Base-by-base conservation (phyloP, 2,888 invertebrate genomes). In the Parascotia fuliginaria region DNA sequence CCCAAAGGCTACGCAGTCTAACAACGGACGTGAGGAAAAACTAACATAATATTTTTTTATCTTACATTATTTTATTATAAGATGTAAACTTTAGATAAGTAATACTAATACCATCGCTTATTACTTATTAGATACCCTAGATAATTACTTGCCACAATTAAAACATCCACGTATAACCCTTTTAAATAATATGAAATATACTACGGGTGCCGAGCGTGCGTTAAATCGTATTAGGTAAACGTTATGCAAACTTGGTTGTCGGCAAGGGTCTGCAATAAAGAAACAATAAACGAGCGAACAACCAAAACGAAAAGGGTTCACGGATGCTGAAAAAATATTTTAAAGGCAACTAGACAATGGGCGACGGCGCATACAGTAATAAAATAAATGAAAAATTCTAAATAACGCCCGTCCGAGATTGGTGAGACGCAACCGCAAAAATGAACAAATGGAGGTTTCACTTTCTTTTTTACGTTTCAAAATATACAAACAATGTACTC, bases 221-320 rank as follows among this genome's bases (percentile, higher is more conserved):
- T 75, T 72, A 70, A 75, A 75, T 72, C 60, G 70, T 75, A 77
- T 75, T 72, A 70, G 62, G 70, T 67, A 62, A 74, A 75, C 74
- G 77, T 84, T 84, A 84, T 79, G 81, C 83, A 86, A 87, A 82
- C 79, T 75, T 75, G 70, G 70, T 71, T 77, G 82, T 77, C 75
- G 80, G 81, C 78, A 71, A 81, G 77, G 75, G 77, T 73, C 74
- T 65, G 73, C 72, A 81, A 85, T 81, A 85, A 83, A 85, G 77
- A 76, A 81, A 81, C 79, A 83, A 84, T 84, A 83, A 83, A 79
- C 71, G 75, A 73, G 69, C 71, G 83, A 81, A 84, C 79, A 80
- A 77, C 85, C 83, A 80, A 70, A 76, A 73, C 73, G 76, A 79
- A 83, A 87, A 83, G 80, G 85, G 79, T 83, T 79, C 74, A 73